Evolutionary conservation across 2,888 invertebrate genomes (phyloP).

Genomic region (Erannis defoliaria): DNA sequence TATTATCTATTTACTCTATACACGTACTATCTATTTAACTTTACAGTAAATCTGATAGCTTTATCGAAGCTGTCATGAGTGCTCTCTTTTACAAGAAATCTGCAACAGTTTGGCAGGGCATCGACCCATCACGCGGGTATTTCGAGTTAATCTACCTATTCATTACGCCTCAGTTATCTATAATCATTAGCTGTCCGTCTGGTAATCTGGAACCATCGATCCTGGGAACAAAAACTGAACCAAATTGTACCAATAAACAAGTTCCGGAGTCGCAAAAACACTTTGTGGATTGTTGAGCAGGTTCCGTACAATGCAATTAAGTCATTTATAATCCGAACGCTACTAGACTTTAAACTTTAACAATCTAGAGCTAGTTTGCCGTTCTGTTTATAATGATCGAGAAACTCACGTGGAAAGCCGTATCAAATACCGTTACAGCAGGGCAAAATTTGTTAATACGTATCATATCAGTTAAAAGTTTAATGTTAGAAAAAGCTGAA

Average conservation of each 20-base stretch:
- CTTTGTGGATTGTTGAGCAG: not conserved
- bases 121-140: conserved; percentile 15
- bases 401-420: not conserved
- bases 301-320: conserved; percentile 20
- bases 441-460: too few species aligned
- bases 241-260: conserved; percentile 28
- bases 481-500: not conserved
- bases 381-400: too few species aligned
- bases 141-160: conserved; percentile 31
- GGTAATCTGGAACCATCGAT: conserved; percentile 42
- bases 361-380: too few species aligned
- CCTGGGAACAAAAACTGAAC: conserved; percentile 33
- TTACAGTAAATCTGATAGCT: not conserved
- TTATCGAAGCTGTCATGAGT: not conserved
- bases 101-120: conserved; percentile 20
- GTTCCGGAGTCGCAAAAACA: conserved; percentile 12
- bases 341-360: not conserved
- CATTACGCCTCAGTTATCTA: conserved; percentile 37
- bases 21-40: too few species aligned
- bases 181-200: conserved; percentile 35
- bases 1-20: too few species aligned
- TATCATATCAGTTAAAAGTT: too few species aligned
- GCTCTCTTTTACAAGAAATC: not conserved
- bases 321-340: not conserved
- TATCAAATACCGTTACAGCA: too few species aligned